Evolutionary conservation across 2,888 invertebrate species (phyloP), one percentile per base, ranked within the genome.

Genomic region (Ormyrus rosae): DNA sequence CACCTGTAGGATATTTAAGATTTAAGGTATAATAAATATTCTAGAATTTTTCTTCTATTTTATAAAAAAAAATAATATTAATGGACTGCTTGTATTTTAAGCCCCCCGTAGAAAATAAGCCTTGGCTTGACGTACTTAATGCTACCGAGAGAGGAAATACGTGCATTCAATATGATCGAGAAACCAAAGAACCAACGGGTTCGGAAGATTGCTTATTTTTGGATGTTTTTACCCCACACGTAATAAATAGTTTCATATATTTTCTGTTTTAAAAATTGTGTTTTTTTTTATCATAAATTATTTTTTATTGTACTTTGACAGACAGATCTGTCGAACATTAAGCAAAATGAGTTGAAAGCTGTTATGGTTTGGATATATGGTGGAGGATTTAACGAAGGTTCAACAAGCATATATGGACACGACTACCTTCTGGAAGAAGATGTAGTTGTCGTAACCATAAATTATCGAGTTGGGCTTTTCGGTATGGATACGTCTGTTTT

Each of bases 191-290:
- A 6, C 11, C 72, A 19, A 48, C 34, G 5, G 83, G 83, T 9
- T 69, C 82, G 0, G 84, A 84, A 60, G 83, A 85, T 74, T 85
- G 83, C 50, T 73, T 85, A 34, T 83, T 81, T 53, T 11, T 85
- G 2, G 83, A 85, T 61, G 74, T 85, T 50, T 83, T 78, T 68
- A 83, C 83, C 0, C 86, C 87, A 7, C 46, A 81, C 72, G 86
- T 86, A 83, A 46, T 19, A 45, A 60, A 55, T 11, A 19, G 5
- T 73, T 13, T 60, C n/a, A 68, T 34, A 51, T 34, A 34, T 9
- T 48, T 10, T 53, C 8, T 7, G 34, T 61, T 34, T 45, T 5
- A 10, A 9, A 56, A 67, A 6, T 6, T 13, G 51, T 51, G 13
- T 19, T 67, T 51, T 10, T 34, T 56, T 6, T 46, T 10, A 4